Percentiles rank a stretch among this genome's conserved stretches.
phyloP scores from a whole-genome alignment of 92 coral and sea anemone genomes.

The Zoanthus gigantus region DNA sequence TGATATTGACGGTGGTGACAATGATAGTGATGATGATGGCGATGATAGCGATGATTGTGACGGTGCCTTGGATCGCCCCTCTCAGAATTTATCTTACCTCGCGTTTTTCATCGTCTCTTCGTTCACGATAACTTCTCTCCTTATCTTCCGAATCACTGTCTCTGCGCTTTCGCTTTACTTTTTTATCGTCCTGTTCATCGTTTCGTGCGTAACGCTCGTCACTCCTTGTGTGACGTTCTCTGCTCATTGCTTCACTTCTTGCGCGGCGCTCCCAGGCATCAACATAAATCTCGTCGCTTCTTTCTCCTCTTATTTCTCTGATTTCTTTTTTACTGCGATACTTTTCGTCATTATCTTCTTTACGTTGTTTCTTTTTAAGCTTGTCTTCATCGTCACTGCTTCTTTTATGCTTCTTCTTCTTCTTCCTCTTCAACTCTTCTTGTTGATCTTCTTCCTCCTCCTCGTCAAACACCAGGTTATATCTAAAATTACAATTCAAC shows the following conservation, averaged over 20 bases:
- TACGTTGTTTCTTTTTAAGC: not conserved
- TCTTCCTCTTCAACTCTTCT: conserved; percentile 30
- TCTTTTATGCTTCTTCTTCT: conserved; percentile 44
- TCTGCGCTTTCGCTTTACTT: conserved; percentile 3
- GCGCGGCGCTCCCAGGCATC: conserved; percentile 41
- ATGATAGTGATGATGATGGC: not conserved
- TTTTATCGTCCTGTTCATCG: conserved; percentile 10
- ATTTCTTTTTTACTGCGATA: conserved; percentile 1
- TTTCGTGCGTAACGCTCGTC: conserved; percentile 8
- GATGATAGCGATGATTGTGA: not conserved
- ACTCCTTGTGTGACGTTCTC: not conserved
- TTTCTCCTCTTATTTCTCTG: conserved; percentile 37
- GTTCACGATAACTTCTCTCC: conserved; percentile 12
- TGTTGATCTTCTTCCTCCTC: conserved; percentile 40
- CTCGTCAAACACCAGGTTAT: conserved; percentile 90
- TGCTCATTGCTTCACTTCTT: not conserved
- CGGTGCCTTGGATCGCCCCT: too few relatives aligned
- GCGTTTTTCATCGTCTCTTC: not conserved
- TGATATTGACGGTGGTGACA: not conserved
- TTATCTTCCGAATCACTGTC: conserved; percentile 20
- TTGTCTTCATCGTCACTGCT: conserved; percentile 49
- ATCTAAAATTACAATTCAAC: conserved; percentile 46
- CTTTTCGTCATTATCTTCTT: conserved; percentile 23
- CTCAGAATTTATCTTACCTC: not conserved
- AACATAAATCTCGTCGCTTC: conserved; percentile 21